These are phyloP conservation scores for Phymatocera aterrima DNA, from an alignment of 2,888 invertebrate genomes.

Conservation along the genomic window DNA sequence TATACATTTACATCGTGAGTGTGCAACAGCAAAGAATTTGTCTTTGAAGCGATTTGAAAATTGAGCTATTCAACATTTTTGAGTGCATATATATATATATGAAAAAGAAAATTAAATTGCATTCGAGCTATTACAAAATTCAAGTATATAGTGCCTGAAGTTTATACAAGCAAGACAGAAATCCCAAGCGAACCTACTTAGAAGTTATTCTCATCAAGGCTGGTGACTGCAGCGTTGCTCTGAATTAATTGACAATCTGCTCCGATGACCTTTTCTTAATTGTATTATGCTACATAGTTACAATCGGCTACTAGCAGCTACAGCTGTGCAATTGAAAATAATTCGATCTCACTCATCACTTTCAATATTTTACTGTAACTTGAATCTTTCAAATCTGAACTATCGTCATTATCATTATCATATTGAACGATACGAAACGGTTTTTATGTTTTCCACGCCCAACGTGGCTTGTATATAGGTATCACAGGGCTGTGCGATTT, in stretches of 20 bases:
- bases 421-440: neutral
- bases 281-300: slow-evolving; percentile 17
- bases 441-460: neutral
- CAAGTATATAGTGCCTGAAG: neutral
- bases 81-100: no score
- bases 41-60: no score
- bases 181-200: neutral
- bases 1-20: no score
- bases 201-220: slow-evolving; percentile 19
- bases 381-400: neutral
- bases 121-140: slow-evolving; percentile 22
- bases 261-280: slow-evolving; percentile 30
- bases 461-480: no score
- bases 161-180: neutral
- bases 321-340: neutral
- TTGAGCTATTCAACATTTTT: no score
- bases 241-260: slow-evolving; percentile 45
- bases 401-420: neutral
- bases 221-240: slow-evolving; percentile 37
- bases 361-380: neutral
- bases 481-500: no score
- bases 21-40: no score
- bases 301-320: neutral
- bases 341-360: neutral
- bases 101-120: no score